These are phyloP conservation scores for Mallateleia sp. DNA, from an alignment of 2,888 invertebrate species.

Conservation along the genomic window DNA sequence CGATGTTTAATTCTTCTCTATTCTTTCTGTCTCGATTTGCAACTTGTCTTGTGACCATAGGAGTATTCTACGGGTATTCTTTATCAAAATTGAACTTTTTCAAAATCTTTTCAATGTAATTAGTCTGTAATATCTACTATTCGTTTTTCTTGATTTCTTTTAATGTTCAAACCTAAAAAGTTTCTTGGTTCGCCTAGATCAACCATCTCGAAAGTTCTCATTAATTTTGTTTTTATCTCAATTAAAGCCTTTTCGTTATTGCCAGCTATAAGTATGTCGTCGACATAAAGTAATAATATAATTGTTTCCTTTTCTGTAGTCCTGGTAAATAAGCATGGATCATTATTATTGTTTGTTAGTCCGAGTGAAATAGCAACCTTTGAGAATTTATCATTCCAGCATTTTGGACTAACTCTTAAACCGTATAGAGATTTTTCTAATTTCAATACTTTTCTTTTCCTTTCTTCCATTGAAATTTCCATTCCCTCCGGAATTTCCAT, in stretches of 20 bases:
- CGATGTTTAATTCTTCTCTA: too few relatives aligned
- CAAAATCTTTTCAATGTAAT: constrained; percentile 30
- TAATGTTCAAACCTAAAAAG: too few relatives aligned
- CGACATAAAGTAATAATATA: constrained; percentile 14
- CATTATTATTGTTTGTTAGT: background rate
- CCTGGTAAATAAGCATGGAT: background rate
- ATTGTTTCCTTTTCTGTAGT: too few relatives aligned
- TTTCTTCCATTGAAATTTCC: background rate
- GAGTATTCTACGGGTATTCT: constrained; percentile 38
- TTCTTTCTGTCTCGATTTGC: constrained; percentile 6
- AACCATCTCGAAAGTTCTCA: constrained; percentile 68
- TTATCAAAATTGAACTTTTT: constrained; percentile 45
- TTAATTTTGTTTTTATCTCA: constrained; percentile 56
- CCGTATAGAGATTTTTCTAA: background rate
- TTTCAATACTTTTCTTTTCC: too few relatives aligned
- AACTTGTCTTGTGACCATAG: constrained; percentile 54
- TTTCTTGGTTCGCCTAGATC: constrained; percentile 67
- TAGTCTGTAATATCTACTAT: too few relatives aligned
- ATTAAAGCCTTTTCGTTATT: constrained; percentile 41
- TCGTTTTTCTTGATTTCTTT: too few relatives aligned
- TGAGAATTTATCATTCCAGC: background rate
- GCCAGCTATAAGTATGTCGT: constrained; percentile 60
- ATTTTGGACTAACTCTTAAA: background rate
- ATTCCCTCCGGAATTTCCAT: background rate
- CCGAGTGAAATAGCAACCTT: background rate